Evolutionary conservation across 2,888 invertebrate genomes (phyloP).

Genomic region (Campoplex capitator): DNA sequence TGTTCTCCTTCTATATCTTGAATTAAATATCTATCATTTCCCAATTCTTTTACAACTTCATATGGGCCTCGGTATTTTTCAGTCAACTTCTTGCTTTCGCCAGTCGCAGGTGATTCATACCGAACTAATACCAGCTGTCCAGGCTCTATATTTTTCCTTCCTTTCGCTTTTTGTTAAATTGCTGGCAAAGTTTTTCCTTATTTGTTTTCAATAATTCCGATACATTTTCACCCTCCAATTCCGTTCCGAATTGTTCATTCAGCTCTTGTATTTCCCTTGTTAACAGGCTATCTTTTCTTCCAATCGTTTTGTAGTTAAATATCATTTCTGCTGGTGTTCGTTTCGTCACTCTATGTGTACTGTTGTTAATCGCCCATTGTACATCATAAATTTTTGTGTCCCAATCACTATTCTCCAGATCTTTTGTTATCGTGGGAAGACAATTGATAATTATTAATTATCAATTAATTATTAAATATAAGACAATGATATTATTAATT

Average conservation of each 20-base stretch:
- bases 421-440: no score
- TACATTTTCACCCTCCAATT: conserved; percentile 25
- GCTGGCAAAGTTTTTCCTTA: neutral
- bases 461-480: no score
- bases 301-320: no score
- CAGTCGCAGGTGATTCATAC: conserved; percentile 23
- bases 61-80: conserved; percentile 63
- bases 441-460: no score
- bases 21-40: conserved; percentile 61
- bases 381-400: no score
- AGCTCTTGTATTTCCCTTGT: no score
- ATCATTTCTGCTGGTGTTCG: no score
- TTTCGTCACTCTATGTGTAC: no score
- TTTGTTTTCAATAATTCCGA: conserved; percentile 12
- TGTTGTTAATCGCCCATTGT: no score
- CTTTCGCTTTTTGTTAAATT: conserved; percentile 38
- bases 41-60: conserved; percentile 62
- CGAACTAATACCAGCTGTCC: conserved; percentile 29
- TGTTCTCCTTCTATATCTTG: conserved; percentile 59
- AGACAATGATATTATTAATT: no score
- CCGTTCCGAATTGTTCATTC: neutral
- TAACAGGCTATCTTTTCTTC: no score
- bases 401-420: no score
- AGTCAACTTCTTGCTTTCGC: conserved; percentile 50
- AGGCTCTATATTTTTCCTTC: neutral